phyloP scores from a whole-genome alignment of 2,888 invertebrate genomes.

The Melinopterus prodromus region DNA sequence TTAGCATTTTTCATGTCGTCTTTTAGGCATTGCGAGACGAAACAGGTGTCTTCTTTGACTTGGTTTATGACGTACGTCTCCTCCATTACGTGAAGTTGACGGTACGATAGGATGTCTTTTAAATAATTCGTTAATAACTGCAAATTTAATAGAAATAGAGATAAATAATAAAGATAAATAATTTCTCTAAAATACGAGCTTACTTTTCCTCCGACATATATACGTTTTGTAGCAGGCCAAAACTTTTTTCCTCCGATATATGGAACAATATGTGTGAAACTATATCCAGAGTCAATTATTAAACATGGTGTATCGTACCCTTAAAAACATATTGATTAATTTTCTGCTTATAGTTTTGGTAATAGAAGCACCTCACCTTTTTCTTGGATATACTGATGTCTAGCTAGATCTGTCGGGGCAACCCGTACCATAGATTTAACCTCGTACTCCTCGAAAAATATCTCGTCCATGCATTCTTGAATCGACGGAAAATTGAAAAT shows the following conservation, averaged over 20 bases:
- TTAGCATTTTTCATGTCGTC: constrained; percentile 78
- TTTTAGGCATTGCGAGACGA: constrained; percentile 85
- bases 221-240: constrained; percentile 75
- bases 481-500: constrained; percentile 91
- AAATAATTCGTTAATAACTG: constrained; percentile 88
- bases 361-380: constrained; percentile 35
- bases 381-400: constrained; percentile 29
- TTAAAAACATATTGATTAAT: constrained; percentile 24
- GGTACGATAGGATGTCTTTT: constrained; percentile 96
- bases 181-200: constrained; percentile 19
- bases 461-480: constrained; percentile 93
- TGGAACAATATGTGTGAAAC: constrained; percentile 94
- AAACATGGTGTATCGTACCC: constrained; percentile 58
- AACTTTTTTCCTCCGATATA: constrained; percentile 76
- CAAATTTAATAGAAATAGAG: neutral
- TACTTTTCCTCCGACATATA: constrained; percentile 93
- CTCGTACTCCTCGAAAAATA: constrained; percentile 97
- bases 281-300: constrained; percentile 94
- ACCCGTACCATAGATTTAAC: constrained; percentile 82
- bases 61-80: constrained; percentile 99
- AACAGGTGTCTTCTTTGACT: constrained; percentile 97
- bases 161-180: constrained; percentile 21
- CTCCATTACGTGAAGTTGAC: constrained; percentile 97
- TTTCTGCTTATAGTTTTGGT: too few relatives aligned
- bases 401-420: constrained; percentile 79